phyloP scores from a whole-genome alignment of 2,797 vertebrate genomes.

The Columba guinea region DNA sequence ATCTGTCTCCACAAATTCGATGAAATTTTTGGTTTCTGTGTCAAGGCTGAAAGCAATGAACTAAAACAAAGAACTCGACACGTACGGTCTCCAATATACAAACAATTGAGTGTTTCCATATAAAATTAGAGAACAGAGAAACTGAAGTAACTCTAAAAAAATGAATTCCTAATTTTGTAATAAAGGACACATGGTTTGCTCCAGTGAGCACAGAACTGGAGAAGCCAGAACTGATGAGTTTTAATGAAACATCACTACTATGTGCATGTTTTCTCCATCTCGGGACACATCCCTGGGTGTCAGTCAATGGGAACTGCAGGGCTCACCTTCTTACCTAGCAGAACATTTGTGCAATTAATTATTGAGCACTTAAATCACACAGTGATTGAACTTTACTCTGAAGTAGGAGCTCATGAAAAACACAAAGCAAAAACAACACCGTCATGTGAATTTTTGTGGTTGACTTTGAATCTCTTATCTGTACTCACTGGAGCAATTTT shows the following conservation, averaged over 20 bases:
- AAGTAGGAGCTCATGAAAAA: background rate
- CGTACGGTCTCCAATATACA: background rate
- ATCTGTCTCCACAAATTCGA: background rate
- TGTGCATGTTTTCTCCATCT: background rate
- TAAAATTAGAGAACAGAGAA: conserved; percentile 12
- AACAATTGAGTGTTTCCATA: conserved; percentile 41
- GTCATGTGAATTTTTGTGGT: background rate
- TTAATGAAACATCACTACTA: background rate
- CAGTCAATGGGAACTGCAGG: background rate
- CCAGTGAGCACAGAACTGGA: background rate
- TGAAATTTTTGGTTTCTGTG: background rate
- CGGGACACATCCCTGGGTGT: background rate
- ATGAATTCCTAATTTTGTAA: conserved; percentile 34
- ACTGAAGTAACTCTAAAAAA: conserved; percentile 20
- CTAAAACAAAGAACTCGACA: conserved; percentile 38
- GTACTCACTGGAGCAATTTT: background rate
- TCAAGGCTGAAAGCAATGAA: background rate
- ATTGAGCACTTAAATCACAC: background rate
- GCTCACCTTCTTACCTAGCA: background rate
- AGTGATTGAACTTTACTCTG: background rate
- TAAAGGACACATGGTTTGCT: background rate
- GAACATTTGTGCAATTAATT: background rate
- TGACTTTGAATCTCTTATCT: conserved; percentile 7
- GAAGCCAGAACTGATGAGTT: background rate
- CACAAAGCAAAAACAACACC: background rate